Percentiles rank a stretch among this genome's conserved stretches.
Evolutionary conservation across 2,113 vertebrate species (phyloP).

Genomic region (Hassar affinis): DNA sequence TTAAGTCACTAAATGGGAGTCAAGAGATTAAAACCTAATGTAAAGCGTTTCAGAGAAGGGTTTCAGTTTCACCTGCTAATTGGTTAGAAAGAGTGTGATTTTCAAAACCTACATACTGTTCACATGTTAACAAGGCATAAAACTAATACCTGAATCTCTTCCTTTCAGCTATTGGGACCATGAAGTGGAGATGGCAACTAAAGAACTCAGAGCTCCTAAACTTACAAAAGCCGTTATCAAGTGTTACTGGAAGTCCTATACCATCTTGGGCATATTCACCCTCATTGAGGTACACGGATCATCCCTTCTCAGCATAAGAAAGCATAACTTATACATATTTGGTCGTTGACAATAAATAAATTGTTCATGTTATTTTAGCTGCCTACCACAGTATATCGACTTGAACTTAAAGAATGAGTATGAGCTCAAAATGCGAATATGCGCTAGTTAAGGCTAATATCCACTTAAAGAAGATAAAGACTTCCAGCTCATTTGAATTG

Average conservation of each 20-base stretch:
- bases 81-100: background rate
- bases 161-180: slow-evolving; percentile 82
- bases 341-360: too few relatives aligned
- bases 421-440: background rate
- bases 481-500: too few relatives aligned
- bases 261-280: slow-evolving; percentile 84
- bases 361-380: background rate
- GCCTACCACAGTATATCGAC: background rate
- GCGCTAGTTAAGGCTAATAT: background rate
- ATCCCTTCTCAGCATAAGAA: background rate
- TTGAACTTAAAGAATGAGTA: background rate
- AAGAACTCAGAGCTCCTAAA: slow-evolving; percentile 74
- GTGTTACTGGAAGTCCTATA: slow-evolving; percentile 88
- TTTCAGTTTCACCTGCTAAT: background rate
- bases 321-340: background rate
- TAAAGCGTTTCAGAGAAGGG: background rate
- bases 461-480: too few relatives aligned
- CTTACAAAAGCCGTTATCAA: slow-evolving; percentile 82
- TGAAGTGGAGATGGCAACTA: slow-evolving; percentile 79
- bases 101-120: background rate
- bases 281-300: slow-evolving; percentile 78
- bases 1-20: background rate
- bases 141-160: background rate
- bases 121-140: background rate
- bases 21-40: background rate